Percentiles rank a stretch among this genome's conserved stretches.
phyloP scores from a whole-genome alignment of 2,113 vertebrate genomes.

The Hippocampus guttulatus region DNA sequence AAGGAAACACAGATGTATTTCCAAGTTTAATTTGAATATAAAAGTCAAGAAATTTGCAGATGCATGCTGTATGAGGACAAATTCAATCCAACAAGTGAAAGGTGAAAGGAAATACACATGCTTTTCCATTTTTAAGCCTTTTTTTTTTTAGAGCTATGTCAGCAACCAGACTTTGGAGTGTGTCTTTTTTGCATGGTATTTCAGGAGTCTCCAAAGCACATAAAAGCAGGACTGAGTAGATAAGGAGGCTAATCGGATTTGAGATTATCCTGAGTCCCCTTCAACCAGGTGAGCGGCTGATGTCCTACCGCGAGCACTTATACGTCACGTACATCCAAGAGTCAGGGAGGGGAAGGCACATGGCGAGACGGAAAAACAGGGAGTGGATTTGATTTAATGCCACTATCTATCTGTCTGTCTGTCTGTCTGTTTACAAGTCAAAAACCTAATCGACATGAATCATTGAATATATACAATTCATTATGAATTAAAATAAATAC shows the following conservation, averaged over 20 bases:
- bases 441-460: background rate
- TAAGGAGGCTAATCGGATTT: slow-evolving; percentile 73
- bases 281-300: slow-evolving; percentile 58
- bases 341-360: slow-evolving; percentile 14
- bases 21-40: no score
- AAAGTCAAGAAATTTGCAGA: no score
- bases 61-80: no score
- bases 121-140: background rate
- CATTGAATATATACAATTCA: background rate
- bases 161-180: background rate
- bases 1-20: no score
- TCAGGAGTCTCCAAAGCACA: slow-evolving; percentile 65
- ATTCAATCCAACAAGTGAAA: no score
- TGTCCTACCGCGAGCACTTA: slow-evolving; percentile 34
- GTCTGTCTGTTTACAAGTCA: background rate
- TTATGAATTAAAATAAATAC: background rate
- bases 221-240: slow-evolving; percentile 70
- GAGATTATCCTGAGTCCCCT: slow-evolving; percentile 60
- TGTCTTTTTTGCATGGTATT: slow-evolving; percentile 46
- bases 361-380: background rate
- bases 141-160: no score
- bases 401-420: background rate
- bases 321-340: slow-evolving; percentile 28
- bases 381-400: background rate
- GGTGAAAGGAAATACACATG: background rate